Evolutionary conservation across 2,797 vertebrate species (phyloP).

Genomic region (Lateolabrax maculatus): DNA sequence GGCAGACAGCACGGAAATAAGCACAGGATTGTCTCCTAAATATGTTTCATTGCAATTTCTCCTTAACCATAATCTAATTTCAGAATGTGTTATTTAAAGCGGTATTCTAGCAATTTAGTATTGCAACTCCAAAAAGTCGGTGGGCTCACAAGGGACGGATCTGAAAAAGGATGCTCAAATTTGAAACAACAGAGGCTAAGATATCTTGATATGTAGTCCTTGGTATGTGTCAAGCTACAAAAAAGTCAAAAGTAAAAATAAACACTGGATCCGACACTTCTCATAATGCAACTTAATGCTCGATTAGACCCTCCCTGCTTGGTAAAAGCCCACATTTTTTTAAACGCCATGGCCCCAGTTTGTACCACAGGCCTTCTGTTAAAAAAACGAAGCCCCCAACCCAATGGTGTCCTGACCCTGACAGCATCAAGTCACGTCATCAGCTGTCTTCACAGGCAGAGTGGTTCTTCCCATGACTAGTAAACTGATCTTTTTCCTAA

Average conservation of each 20-base stretch:
- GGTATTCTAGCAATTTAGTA: background rate
- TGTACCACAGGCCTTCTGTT: constrained; percentile 3
- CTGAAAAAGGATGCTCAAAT: background rate
- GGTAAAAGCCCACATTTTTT: background rate
- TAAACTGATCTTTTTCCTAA: background rate
- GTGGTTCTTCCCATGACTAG: background rate
- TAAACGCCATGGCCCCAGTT: background rate
- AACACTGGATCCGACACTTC: no score
- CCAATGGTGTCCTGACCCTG: background rate
- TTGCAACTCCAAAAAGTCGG: background rate
- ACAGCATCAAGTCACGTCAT: constrained; percentile 3
- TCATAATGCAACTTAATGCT: background rate
- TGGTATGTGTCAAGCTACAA: no score
- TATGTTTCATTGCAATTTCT: background rate
- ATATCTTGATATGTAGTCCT: background rate
- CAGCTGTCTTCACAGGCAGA: background rate
- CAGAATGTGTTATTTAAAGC: no score
- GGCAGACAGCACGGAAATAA: background rate
- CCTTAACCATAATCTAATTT: background rate
- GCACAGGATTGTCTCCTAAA: background rate
- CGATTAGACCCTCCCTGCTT: background rate
- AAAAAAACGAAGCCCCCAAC: background rate
- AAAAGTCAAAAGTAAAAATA: no score
- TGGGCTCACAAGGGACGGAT: background rate
- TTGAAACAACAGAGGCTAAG: background rate